These are phyloP conservation scores for Pseudopodoces humilis DNA, from an alignment of 2,113 vertebrate species.

Conservation along the genomic window DNA sequence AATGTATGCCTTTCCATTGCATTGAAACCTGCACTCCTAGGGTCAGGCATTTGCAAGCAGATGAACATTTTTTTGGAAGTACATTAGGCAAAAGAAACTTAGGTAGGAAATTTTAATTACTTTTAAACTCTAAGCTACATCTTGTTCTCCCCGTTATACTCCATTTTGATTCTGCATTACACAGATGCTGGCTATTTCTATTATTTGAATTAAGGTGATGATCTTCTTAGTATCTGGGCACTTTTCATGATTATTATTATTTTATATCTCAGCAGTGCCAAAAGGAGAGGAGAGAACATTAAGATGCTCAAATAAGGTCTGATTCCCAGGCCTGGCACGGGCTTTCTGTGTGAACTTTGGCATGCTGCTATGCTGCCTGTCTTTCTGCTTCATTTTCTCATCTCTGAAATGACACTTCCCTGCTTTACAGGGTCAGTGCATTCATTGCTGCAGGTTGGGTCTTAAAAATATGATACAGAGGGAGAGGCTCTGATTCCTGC, in stretches of 20 bases:
- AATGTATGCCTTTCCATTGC: neutral
- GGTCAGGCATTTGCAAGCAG: constrained; percentile 51
- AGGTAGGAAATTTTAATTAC: constrained; percentile 65
- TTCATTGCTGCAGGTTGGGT: neutral
- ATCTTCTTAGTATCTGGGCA: constrained; percentile 19
- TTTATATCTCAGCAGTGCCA: constrained; percentile 33
- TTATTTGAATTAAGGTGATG: constrained; percentile 50
- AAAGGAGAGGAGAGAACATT: constrained; percentile 32
- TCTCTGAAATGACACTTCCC: constrained; percentile 13
- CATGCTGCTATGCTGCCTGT: neutral
- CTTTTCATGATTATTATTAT: constrained; percentile 42
- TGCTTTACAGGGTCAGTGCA: constrained; percentile 1
- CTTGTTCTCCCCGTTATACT: constrained; percentile 46
- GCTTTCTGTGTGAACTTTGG: constrained; percentile 7
- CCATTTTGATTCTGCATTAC: constrained; percentile 33
- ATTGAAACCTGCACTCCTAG: constrained; percentile 49
- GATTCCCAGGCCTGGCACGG: neutral
- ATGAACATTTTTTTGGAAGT: neutral
- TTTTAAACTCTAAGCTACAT: constrained; percentile 44
- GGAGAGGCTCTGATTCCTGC: neutral
- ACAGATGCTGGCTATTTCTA: constrained; percentile 17
- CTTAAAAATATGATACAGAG: neutral
- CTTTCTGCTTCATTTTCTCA: constrained; percentile 28
- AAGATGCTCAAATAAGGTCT: neutral
- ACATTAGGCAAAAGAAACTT: constrained; percentile 60